Base-by-base conservation (phyloP, 2,888 invertebrate genomes). In the Clivina fossor region DNA sequence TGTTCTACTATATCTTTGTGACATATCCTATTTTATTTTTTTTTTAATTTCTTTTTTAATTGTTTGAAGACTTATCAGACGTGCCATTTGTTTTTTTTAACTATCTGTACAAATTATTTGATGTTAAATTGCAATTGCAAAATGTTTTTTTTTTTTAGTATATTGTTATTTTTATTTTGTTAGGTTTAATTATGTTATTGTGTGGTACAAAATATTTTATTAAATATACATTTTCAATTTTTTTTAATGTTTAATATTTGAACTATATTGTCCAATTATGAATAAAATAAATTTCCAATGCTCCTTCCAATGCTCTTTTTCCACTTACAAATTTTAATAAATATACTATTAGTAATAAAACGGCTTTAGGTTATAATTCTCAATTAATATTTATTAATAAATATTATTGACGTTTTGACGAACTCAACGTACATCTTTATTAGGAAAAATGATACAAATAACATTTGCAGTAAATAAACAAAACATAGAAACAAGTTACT, bases 121-220 rank as follows among this genome's bases (percentile, higher is more conserved):
- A 41, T 35, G 24, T 50, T 35, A 32, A 35, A 44, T 44, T 47
- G 35, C 43, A 32, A 43, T 53, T 24, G 37, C 43, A 53, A 44
- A 35, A 44, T 37, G 37, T 53, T 22, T 24, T n/a, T 19, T 19
- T 20, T 40, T 20, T 40, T n/a, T n/a, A 28, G 3, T 30, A 24
- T 53, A 44, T 53, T 53, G 44, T 44, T 53, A 44, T 22, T 43
- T 33, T n/a, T 40, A 40, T 40, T 44, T 18, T 53, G 43, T 53
- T 53, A 44, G 44, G 18, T 44, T 44, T 53, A 51, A 51, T 16
- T 32, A 44, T 53, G 44, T 53, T 53, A 26, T 53, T 53, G 50
- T 51, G 51, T 53, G 53, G 53, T 53, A 53, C 53, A 53, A 53
- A 53, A 53, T 53, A 53, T 53, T 53, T 53, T 35, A 53, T 44